phyloP scores from a whole-genome alignment of 2,113 vertebrate genomes.

The Syngnathus typhle region DNA sequence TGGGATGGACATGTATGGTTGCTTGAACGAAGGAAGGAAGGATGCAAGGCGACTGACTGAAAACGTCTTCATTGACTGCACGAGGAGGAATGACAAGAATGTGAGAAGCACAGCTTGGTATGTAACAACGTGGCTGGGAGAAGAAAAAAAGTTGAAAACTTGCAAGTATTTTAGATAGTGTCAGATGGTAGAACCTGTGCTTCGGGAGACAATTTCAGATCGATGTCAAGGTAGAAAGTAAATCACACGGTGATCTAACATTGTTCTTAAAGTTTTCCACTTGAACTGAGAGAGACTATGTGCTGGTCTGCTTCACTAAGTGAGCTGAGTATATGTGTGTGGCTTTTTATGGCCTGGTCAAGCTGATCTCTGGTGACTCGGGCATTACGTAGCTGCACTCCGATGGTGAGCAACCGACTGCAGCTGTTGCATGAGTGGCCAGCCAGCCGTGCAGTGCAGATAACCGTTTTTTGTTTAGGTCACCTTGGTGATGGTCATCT shows the following conservation, averaged over 20 bases:
- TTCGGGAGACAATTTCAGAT: no score
- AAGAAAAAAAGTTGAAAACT: no score
- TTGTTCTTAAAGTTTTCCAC: neutral
- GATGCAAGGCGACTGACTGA: neutral
- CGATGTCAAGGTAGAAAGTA: no score
- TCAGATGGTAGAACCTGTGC: no score
- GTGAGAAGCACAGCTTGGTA: neutral
- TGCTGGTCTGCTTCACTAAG: conserved; percentile 14
- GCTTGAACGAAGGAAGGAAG: neutral
- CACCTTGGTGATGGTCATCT: neutral
- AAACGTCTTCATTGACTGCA: neutral
- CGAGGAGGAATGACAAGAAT: conserved; percentile 26
- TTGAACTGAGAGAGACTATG: neutral
- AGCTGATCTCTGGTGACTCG: conserved; percentile 29
- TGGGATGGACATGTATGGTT: conserved; percentile 9
- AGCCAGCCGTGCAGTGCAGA: neutral
- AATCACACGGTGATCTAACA: no score
- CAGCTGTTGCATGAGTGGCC: conserved; percentile 36
- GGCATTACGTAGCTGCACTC: conserved; percentile 18
- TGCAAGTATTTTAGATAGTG: no score
- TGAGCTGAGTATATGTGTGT: conserved; percentile 26
- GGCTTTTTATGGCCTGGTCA: conserved; percentile 63
- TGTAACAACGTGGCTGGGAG: neutral
- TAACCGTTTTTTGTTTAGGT: neutral
- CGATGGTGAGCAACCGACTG: conserved; percentile 4